Conservation (phyloP, 2,888 invertebrate genomes). For the Oscheius myriophilus region DNA sequence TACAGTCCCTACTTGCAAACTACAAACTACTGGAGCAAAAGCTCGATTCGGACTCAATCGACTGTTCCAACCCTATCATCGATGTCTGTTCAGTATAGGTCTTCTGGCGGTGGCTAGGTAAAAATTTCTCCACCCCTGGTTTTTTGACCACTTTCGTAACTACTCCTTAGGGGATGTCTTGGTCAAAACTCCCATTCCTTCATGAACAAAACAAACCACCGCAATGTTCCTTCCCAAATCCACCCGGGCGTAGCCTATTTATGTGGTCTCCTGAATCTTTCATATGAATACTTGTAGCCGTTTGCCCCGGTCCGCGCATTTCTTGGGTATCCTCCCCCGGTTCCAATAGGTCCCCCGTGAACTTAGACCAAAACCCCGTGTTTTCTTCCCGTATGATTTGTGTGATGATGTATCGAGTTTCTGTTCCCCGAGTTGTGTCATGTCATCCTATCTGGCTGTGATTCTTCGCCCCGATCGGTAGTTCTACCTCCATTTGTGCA, state of each 20-base stretch:
- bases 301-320: background rate
- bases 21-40: conserved; percentile 40
- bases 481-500: conserved; percentile 15
- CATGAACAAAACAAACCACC: too few species aligned
- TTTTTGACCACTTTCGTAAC: too few species aligned
- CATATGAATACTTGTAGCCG: conserved; percentile 20
- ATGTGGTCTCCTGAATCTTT: conserved; percentile 15
- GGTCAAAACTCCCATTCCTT: too few species aligned
- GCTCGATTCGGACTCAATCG: conserved; percentile 8
- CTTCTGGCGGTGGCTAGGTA: background rate
- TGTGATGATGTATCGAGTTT: background rate
- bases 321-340: conserved; percentile 6
- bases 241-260: background rate
- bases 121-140: too few species aligned
- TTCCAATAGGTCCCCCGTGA: background rate
- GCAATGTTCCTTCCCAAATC: too few species aligned
- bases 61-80: conserved; percentile 42
- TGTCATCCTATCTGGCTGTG: conserved; percentile 17
- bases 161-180: too few species aligned
- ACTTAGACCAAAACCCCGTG: conserved; percentile 17
- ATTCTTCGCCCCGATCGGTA: conserved; percentile 7
- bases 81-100: conserved; percentile 46
- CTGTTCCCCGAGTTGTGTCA: conserved; percentile 11
- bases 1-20: conserved; percentile 40
- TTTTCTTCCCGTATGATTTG: conserved; percentile 4